Base-by-base conservation (phyloP, 1,140 invertebrate genomes). In the Zaprionus africanus region DNA sequence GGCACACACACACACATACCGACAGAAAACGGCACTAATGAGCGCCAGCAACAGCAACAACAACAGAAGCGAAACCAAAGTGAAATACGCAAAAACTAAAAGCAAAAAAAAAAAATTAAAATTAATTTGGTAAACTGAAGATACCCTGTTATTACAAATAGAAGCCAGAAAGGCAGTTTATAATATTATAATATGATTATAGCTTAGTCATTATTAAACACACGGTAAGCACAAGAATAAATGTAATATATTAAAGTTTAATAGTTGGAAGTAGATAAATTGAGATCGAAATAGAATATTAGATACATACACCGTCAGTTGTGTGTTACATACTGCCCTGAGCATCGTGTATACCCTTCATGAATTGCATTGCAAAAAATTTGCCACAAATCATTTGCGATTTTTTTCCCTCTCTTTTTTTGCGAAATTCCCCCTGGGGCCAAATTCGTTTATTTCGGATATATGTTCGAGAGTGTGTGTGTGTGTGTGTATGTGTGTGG, bases 301-400 rank as follows among this genome's bases (percentile, higher is more conserved):
- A 34, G 9, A 34, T 0, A 34, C 0, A 11, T 11, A 0, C 11
- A 11, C 2, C 11, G 31, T 34, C 31, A 34, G 0, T 34, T 34
- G 9, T 34, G 31, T 4, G 13, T 17, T 13, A 28, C 36, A 34
- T 28, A 43, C 12, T 28, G 26, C 15, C 4, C 15, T 19, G 19
- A 6, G n/a, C 17, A 46, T 17, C 6, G 41, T n/a, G 5, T 11
- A 46, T n/a, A 57, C 54, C 26, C 54, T 66, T 36, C 57, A 11
- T 12, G 1, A 58, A 28, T 4, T 9, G 26, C 46, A 66, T 22
- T 19, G 31, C 13, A 73, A 65, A 59, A 81, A 83, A 80, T 78
- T 88, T 73, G 85, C 81, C 81, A 82, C 81, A 88, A 88, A 88
- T 88, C 85, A 88, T 88, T 88, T 88, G 81, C 82, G 71, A 90